Evolutionary conservation across 2,113 vertebrate species (phyloP).

Genomic region (Pedionomus torquatus): DNA sequence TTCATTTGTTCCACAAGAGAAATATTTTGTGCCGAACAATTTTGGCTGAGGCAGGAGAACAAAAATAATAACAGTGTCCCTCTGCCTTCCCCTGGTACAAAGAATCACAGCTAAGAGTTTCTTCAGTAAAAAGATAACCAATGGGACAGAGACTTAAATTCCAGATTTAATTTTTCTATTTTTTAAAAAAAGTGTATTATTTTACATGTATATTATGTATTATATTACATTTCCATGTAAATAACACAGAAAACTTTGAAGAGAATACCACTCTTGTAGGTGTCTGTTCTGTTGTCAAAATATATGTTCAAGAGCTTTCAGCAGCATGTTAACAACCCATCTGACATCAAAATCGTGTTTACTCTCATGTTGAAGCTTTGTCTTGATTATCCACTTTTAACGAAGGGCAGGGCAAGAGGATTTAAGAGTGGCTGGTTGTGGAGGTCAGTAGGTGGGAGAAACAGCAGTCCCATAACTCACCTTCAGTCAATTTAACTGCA

Average conservation of each 20-base stretch:
- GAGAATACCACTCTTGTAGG: background rate
- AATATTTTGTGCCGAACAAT: background rate
- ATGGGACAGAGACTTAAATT: background rate
- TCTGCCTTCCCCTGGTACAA: background rate
- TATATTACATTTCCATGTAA: background rate
- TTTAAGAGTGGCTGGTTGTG: constrained; percentile 43
- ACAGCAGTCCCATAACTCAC: constrained; percentile 36
- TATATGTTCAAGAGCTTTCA: constrained; percentile 39
- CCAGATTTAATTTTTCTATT: background rate
- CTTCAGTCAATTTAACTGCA: constrained; percentile 58
- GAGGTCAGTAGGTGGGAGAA: constrained; percentile 57
- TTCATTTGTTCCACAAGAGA: background rate
- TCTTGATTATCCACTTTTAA: constrained; percentile 34
- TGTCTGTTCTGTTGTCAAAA: constrained; percentile 59
- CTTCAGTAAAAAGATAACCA: background rate
- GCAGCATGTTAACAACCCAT: constrained; percentile 48
- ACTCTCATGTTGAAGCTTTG: constrained; percentile 6
- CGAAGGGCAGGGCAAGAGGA: constrained; percentile 3
- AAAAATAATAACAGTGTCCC: background rate
- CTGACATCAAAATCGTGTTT: constrained; percentile 12
- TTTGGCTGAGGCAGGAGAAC: background rate
- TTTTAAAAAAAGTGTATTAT: background rate
- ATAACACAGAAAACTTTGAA: constrained; percentile 22
- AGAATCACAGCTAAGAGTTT: background rate
- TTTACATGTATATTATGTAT: background rate